Conservation (phyloP, 2,113 vertebrate genomes). For the Nesospiza acunhae region DNA sequence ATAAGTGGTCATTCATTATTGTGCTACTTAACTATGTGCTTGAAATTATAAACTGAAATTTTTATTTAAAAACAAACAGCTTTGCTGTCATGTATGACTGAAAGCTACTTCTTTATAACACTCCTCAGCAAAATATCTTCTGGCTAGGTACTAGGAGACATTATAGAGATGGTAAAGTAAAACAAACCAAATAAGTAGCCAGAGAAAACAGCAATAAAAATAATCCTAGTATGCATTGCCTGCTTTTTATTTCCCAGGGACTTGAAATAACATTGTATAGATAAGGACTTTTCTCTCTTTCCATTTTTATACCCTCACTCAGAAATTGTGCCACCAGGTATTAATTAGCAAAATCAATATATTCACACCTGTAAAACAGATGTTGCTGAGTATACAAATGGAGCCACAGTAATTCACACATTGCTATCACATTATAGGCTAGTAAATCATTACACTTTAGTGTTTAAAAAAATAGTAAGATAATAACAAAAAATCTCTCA, state of each 20-base stretch:
- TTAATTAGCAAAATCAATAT: neutral
- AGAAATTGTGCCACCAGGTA: neutral
- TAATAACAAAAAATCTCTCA: constrained; percentile 66
- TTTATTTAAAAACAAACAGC: neutral
- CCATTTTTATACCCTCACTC: neutral
- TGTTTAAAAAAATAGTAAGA: constrained; percentile 17
- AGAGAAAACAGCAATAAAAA: neutral
- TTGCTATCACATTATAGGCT: neutral
- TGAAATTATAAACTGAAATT: neutral
- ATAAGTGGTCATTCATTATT: neutral
- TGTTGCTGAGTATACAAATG: constrained; percentile 6
- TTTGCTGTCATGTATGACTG: neutral
- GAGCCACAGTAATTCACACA: neutral
- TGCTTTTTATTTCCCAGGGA: neutral
- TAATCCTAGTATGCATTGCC: neutral
- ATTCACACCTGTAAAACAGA: constrained; percentile 62
- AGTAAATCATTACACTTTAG: constrained; percentile 48
- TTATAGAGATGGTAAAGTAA: neutral
- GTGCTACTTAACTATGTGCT: neutral
- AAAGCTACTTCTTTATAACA: neutral
- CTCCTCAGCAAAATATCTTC: neutral
- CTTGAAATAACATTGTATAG: neutral
- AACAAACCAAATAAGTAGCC: neutral
- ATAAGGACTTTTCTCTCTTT: neutral
- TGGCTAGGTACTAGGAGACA: neutral